Evolutionary conservation across 2,113 vertebrate genomes (phyloP).

Genomic region (Platichthys stellatus): DNA sequence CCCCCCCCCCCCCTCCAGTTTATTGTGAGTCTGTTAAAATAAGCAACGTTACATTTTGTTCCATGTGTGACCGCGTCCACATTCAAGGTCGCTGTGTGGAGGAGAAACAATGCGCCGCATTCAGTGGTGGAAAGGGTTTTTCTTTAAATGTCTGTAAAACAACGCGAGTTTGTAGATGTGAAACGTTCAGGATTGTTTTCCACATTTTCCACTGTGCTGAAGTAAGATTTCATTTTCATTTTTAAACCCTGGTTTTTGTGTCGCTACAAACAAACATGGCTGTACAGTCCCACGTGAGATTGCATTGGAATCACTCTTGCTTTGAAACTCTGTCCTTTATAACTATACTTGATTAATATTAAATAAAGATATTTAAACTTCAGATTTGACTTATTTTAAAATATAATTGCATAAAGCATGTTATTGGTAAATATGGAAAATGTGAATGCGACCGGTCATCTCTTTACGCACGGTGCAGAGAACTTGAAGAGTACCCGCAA

Average conservation of each 20-base stretch:
- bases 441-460: not conserved
- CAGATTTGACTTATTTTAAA: not conserved
- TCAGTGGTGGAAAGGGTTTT: not conserved
- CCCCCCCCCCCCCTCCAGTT: not conserved
- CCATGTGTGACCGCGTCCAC: not conserved
- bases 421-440: not conserved
- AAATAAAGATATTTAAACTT: slow-evolving; percentile 21
- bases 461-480: slow-evolving; percentile 28
- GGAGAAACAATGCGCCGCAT: not conserved
- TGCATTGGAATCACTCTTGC: not conserved
- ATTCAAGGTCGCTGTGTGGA: slow-evolving; percentile 21
- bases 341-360: slow-evolving; percentile 1
- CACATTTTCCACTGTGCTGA: not conserved
- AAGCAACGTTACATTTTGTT: not conserved
- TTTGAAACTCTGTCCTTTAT: not conserved
- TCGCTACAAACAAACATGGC: not conserved
- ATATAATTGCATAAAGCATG: slow-evolving; percentile 14
- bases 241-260: not conserved
- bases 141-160: slow-evolving; percentile 1
- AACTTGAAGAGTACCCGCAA: not conserved
- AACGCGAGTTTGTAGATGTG: slow-evolving; percentile 18
- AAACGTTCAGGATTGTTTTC: not conserved
- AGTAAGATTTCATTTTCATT: slow-evolving; percentile 8
- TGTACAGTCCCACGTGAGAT: not conserved
- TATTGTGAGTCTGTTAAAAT: slow-evolving; percentile 23